These are phyloP conservation scores for Perccottus glenii DNA, from an alignment of 2,113 vertebrate genomes.

Conservation along the genomic window DNA sequence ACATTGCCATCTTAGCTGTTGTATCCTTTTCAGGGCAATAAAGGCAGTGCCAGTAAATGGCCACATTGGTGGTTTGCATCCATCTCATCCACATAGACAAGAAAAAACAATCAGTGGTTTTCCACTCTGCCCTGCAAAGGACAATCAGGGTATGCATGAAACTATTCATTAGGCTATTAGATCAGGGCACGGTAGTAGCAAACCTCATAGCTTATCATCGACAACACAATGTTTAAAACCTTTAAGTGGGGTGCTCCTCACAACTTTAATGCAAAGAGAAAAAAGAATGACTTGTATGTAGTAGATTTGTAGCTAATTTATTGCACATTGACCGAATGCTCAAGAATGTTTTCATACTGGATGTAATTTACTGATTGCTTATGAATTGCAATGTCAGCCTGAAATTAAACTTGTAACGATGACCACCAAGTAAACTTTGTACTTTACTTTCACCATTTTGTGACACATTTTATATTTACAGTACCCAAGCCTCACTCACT, in stretches of 20 bases:
- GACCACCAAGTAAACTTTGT: background rate
- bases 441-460: background rate
- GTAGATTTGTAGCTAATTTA: conserved; percentile 57
- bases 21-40: conserved; percentile 38
- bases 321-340: conserved; percentile 67
- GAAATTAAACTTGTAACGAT: conserved; percentile 61
- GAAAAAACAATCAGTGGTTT: conserved; percentile 35
- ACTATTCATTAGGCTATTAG: conserved; percentile 42
- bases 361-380: conserved; percentile 65
- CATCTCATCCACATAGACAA: conserved; percentile 38
- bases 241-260: conserved; percentile 58
- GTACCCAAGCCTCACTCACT: too few relatives aligned
- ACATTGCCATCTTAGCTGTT: conserved; percentile 34
- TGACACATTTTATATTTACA: background rate
- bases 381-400: conserved; percentile 58
- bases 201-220: conserved; percentile 56
- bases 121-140: conserved; percentile 37
- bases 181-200: conserved; percentile 50
- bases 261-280: conserved; percentile 53
- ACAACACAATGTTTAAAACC: conserved; percentile 41
- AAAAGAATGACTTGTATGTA: conserved; percentile 56
- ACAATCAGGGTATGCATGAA: conserved; percentile 56
- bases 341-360: conserved; percentile 66
- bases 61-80: conserved; percentile 42
- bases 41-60: conserved; percentile 37